Conservation (phyloP, 2,797 vertebrate genomes). For the Serranus cabrilla region DNA sequence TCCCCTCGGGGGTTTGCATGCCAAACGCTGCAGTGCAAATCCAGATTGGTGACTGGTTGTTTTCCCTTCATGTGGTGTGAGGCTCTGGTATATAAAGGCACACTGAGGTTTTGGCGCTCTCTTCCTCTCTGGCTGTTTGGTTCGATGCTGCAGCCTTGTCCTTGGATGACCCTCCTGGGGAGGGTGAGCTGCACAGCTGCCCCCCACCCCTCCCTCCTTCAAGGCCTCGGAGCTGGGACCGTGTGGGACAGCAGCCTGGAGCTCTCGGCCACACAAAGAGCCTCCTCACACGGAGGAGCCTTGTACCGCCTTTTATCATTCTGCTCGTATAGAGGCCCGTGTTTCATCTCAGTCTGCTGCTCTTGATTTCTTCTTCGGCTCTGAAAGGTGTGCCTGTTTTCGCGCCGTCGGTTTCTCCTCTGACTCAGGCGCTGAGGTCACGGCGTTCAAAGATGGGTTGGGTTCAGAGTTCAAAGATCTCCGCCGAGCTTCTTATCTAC, state of each 20-base stretch:
- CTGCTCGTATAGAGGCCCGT: constrained; percentile 32
- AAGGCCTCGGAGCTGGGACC: constrained; percentile 29
- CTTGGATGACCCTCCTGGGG: constrained; percentile 70
- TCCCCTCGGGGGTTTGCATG: constrained; percentile 33
- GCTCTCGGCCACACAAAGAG: constrained; percentile 72
- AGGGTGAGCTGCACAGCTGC: constrained; percentile 56
- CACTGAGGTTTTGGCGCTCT: constrained; percentile 69
- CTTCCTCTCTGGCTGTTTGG: constrained; percentile 46
- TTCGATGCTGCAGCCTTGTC: constrained; percentile 70
- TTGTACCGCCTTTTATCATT: constrained; percentile 34
- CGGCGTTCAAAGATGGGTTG: constrained; percentile 52
- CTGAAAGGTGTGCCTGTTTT: constrained; percentile 73
- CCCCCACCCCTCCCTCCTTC: constrained; percentile 19
- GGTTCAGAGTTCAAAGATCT: constrained; percentile 75
- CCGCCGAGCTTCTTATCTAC: constrained; percentile 68
- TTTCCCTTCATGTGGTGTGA: constrained; percentile 71
- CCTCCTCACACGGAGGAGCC: constrained; percentile 52
- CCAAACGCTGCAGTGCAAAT: constrained; percentile 53
- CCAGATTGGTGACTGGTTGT: constrained; percentile 62
- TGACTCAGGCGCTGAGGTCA: constrained; percentile 69
- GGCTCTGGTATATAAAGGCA: constrained; percentile 71
- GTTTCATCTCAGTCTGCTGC: constrained; percentile 48
- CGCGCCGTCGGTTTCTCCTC: constrained; percentile 18
- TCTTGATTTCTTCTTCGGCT: constrained; percentile 38
- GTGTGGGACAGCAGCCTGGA: constrained; percentile 46